Evolutionary conservation across 2,113 vertebrate genomes (phyloP).

Genomic region (Paramisgurnus dabryanus): DNA sequence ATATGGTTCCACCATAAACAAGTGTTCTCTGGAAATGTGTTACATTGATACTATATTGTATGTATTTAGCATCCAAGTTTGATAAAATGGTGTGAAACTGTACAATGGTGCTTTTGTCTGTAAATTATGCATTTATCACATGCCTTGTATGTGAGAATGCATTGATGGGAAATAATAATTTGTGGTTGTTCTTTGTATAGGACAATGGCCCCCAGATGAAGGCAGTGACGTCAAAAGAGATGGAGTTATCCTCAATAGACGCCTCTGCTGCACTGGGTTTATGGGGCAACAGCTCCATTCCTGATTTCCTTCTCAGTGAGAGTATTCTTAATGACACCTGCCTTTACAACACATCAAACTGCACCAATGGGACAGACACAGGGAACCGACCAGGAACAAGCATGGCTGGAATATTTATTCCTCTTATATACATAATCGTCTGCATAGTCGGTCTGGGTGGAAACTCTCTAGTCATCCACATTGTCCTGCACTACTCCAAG

Average conservation of each 20-base stretch:
- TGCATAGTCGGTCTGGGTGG: slow-evolving; percentile 86
- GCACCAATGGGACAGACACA: slow-evolving; percentile 28
- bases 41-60: not conserved
- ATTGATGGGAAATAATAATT: slow-evolving; percentile 19
- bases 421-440: slow-evolving; percentile 87
- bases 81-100: slow-evolving; percentile 9
- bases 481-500: slow-evolving; percentile 89
- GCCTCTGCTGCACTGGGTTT: slow-evolving; percentile 50
- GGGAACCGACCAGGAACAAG: slow-evolving; percentile 51
- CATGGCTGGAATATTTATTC: slow-evolving; percentile 80
- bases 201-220: slow-evolving; percentile 49
- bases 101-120: slow-evolving; percentile 35
- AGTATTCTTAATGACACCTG: slow-evolving; percentile 52
- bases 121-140: slow-evolving; percentile 40
- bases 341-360: slow-evolving; percentile 53
- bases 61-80: not conserved
- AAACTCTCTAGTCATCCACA: slow-evolving; percentile 90
- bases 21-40: too few species aligned
- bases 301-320: slow-evolving; percentile 62
- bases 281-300: slow-evolving; percentile 64
- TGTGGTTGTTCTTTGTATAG: slow-evolving; percentile 47
- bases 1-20: too few species aligned
- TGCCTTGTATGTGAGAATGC: slow-evolving; percentile 18
- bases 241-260: slow-evolving; percentile 46
- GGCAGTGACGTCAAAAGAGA: slow-evolving; percentile 33